Percentiles rank a stretch among this genome's conserved stretches.
These are phyloP conservation scores for Crotalus horridus DNA, from an alignment of 2,113 vertebrate species.

Conservation along the genomic window DNA sequence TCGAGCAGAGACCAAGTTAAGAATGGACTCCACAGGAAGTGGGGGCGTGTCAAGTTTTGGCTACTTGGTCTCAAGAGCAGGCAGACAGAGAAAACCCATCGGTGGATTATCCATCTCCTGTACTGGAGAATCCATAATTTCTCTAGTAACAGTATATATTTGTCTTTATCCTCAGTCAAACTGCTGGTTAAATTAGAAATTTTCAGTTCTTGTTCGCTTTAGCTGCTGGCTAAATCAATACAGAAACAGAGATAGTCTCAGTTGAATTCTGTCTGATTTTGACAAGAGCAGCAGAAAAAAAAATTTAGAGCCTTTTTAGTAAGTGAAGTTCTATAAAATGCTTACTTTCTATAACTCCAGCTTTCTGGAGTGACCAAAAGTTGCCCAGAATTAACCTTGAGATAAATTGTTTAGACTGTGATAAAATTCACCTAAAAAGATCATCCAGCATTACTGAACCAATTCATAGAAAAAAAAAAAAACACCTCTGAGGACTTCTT, in stretches of 20 bases:
- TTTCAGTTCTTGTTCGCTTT: conserved; percentile 36
- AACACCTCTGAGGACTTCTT: neutral
- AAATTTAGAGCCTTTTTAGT: conserved; percentile 53
- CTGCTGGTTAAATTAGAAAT: conserved; percentile 56
- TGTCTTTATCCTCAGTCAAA: conserved; percentile 58
- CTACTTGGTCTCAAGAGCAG: no score
- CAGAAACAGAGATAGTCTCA: conserved; percentile 62
- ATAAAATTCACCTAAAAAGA: conserved; percentile 16
- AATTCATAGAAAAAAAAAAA: neutral
- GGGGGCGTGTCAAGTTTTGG: no score
- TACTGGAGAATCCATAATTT: conserved; percentile 36
- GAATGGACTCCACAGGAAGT: no score
- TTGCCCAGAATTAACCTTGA: conserved; percentile 36
- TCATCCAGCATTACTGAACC: neutral
- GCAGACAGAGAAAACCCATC: no score
- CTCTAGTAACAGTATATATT: conserved; percentile 43
- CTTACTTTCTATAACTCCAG: conserved; percentile 26
- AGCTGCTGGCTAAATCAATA: conserved; percentile 64
- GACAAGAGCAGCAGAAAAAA: conserved; percentile 66
- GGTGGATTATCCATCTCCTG: no score
- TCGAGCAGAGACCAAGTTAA: no score
- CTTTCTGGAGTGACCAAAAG: conserved; percentile 22
- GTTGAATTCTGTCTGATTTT: conserved; percentile 53
- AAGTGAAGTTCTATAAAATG: conserved; percentile 6
- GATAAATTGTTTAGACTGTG: neutral